Evolutionary conservation across 35 echinoderm and acorn worm species (phyloP).

Genomic region (Stichopus chloronotus): DNA sequence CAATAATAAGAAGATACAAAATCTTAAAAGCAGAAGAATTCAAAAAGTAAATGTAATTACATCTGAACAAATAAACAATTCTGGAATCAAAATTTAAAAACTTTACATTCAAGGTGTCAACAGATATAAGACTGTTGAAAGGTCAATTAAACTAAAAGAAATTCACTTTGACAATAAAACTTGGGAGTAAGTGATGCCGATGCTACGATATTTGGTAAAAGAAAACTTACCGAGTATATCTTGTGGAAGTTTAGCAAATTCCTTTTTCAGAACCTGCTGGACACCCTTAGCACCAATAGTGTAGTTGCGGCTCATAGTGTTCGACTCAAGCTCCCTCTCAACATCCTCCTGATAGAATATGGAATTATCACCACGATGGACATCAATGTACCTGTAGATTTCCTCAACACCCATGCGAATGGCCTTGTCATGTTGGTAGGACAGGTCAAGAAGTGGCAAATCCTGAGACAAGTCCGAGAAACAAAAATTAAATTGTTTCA

Average conservation of each 20-base stretch:
- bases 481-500: not conserved
- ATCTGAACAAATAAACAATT: not conserved
- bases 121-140: no score
- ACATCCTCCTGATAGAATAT: slow-evolving; percentile 46
- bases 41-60: not conserved
- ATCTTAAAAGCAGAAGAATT: not conserved
- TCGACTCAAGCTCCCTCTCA: not conserved
- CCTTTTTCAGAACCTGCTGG: slow-evolving; percentile 3
- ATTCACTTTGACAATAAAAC: no score
- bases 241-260: not conserved
- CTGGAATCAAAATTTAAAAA: not conserved
- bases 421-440: not conserved
- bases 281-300: slow-evolving; percentile 20
- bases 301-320: slow-evolving; percentile 18
- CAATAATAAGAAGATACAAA: not conserved
- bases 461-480: slow-evolving; percentile 9
- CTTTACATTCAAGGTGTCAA: not conserved
- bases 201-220: no score
- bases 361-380: slow-evolving; percentile 30
- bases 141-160: no score
- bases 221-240: slow-evolving; percentile 2
- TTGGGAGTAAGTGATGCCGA: no score
- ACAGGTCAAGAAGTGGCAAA: slow-evolving; percentile 22
- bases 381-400: slow-evolving; percentile 1
- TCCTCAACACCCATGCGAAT: not conserved